Percentiles rank a stretch among this genome's conserved stretches.
Conservation (phyloP, 2,888 invertebrate species). For the Junonia oenone region DNA sequence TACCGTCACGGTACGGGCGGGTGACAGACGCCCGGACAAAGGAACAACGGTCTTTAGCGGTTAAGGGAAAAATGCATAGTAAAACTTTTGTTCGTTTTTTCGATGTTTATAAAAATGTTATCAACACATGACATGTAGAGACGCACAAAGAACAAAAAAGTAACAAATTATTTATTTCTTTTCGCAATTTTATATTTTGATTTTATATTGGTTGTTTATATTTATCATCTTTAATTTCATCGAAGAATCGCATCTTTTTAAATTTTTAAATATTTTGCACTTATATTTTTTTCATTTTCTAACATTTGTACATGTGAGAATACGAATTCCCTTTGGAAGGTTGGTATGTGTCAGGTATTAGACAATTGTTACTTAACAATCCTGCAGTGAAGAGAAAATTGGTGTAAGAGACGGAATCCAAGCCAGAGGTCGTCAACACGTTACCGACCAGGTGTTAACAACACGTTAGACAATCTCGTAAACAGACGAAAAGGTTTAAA, state of each 20-base stretch:
- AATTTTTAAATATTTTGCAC: too few species aligned
- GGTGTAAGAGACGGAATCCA: too few species aligned
- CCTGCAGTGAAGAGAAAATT: too few species aligned
- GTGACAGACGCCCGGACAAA: slow-evolving; percentile 50
- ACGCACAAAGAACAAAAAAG: background rate
- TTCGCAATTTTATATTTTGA: too few species aligned
- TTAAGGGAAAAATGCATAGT: slow-evolving; percentile 14
- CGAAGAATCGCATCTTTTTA: too few species aligned
- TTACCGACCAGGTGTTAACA: slow-evolving; percentile 28
- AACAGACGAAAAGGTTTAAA: background rate
- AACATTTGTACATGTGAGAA: too few species aligned
- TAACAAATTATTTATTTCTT: background rate
- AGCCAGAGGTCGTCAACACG: background rate
- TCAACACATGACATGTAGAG: background rate
- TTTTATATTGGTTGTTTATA: too few species aligned
- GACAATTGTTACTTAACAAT: too few species aligned
- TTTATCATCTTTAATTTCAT: too few species aligned
- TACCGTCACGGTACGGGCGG: slow-evolving; percentile 32
- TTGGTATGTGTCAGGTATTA: too few species aligned
- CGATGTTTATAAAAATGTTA: slow-evolving; percentile 5
- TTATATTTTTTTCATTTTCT: too few species aligned
- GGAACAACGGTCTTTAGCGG: slow-evolving; percentile 39
- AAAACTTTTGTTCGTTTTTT: slow-evolving; percentile 7
- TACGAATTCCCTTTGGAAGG: too few species aligned
- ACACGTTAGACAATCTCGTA: slow-evolving; percentile 17